Percentiles rank a stretch among this genome's conserved stretches.
phyloP scores from a whole-genome alignment of 2,888 invertebrate genomes.

The Dilophus febrilis region DNA sequence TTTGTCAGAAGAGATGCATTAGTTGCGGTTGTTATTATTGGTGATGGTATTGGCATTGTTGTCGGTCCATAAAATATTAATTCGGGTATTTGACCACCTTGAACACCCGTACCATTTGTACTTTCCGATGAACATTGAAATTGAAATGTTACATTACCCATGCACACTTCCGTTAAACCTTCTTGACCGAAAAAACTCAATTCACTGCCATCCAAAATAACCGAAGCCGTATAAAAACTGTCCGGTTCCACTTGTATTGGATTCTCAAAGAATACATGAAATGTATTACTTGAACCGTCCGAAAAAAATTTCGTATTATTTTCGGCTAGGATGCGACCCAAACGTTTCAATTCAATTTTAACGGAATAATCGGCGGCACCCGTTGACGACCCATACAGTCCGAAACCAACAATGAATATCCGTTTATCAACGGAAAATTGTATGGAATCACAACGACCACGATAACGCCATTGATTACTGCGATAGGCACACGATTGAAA shows the following conservation, averaged over 20 bases:
- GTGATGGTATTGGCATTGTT: slow-evolving; percentile 26
- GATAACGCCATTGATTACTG: slow-evolving; percentile 93
- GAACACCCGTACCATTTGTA: slow-evolving; percentile 93
- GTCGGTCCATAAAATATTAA: slow-evolving; percentile 85
- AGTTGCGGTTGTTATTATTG: slow-evolving; percentile 34
- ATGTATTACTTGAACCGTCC: slow-evolving; percentile 90
- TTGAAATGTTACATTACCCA: slow-evolving; percentile 87
- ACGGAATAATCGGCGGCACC: slow-evolving; percentile 91
- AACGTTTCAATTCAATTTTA: slow-evolving; percentile 80
- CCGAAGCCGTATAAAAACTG: slow-evolving; percentile 89
- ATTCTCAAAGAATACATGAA: slow-evolving; percentile 69
- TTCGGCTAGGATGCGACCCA: slow-evolving; percentile 76
- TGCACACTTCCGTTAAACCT: slow-evolving; percentile 84
- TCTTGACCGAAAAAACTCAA: slow-evolving; percentile 95
- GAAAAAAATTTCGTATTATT: slow-evolving; percentile 89
- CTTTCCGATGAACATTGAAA: slow-evolving; percentile 95
- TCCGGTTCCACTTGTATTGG: slow-evolving; percentile 82
- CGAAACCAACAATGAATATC: slow-evolving; percentile 91
- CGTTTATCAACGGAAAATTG: slow-evolving; percentile 91
- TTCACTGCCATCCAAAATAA: slow-evolving; percentile 82
- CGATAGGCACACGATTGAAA: slow-evolving; percentile 94
- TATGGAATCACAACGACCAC: slow-evolving; percentile 91
- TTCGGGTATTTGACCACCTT: slow-evolving; percentile 95
- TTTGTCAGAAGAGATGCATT: slow-evolving; percentile 31
- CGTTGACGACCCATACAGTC: slow-evolving; percentile 88